These are phyloP conservation scores for Lamprotornis superbus DNA, from an alignment of 2,113 vertebrate genomes.

Conservation along the genomic window DNA sequence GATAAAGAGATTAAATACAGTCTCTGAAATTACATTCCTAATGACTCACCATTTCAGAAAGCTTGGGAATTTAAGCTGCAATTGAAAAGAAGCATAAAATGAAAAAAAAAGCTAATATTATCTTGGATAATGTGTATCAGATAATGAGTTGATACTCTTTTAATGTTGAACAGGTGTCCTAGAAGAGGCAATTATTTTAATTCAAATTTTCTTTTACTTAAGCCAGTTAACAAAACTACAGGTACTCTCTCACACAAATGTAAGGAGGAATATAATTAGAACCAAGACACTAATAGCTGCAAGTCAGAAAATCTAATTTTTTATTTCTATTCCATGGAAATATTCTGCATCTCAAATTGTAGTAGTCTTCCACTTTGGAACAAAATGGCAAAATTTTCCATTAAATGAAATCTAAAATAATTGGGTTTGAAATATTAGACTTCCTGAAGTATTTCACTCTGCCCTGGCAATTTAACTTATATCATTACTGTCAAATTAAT, in stretches of 20 bases:
- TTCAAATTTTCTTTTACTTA: background rate
- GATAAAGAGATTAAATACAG: constrained; percentile 58
- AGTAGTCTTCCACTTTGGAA: background rate
- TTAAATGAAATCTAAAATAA: background rate
- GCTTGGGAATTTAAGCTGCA: constrained; percentile 42
- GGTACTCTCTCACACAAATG: background rate
- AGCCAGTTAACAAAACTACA: background rate
- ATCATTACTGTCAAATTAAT: background rate
- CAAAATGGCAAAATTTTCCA: background rate
- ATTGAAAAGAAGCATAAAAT: constrained; percentile 26
- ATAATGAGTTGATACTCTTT: background rate
- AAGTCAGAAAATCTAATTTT: background rate
- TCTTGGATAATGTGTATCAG: constrained; percentile 5
- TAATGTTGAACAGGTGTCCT: constrained; percentile 13
- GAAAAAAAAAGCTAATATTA: background rate
- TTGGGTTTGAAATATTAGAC: background rate
- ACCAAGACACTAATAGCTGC: background rate
- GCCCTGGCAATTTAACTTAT: background rate
- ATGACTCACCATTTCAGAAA: constrained; percentile 44
- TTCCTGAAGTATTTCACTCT: background rate
- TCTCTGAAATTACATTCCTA: constrained; percentile 47
- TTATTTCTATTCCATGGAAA: background rate
- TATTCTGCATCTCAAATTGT: background rate
- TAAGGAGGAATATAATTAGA: background rate
- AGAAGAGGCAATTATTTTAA: background rate